Percentiles rank a stretch among this genome's conserved stretches.
phyloP scores from a whole-genome alignment of 2,888 invertebrate genomes.

The Stictocephala bisonia region DNA sequence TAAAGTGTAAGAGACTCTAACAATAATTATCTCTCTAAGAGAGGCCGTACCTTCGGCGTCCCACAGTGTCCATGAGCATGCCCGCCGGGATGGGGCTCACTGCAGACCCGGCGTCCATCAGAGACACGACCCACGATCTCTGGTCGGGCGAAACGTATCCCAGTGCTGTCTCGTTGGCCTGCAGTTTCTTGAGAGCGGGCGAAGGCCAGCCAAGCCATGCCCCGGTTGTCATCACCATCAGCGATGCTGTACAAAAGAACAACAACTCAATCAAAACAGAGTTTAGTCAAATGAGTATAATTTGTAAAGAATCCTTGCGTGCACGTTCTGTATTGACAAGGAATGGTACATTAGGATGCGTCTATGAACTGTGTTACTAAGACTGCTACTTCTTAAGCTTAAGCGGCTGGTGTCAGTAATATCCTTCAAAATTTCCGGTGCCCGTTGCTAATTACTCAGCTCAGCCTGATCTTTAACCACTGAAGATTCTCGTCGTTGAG shows the following conservation, averaged over 20 bases:
- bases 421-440: no score
- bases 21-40: not conserved
- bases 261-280: not conserved
- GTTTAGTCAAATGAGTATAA: no score
- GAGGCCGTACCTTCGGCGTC: constrained; percentile 47
- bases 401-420: no score
- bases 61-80: constrained; percentile 54
- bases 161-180: constrained; percentile 47
- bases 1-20: not conserved
- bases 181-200: constrained; percentile 51
- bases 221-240: constrained; percentile 54
- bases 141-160: constrained; percentile 45
- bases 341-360: no score
- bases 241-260: constrained; percentile 50
- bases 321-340: no score
- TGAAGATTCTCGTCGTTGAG: no score
- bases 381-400: no score
- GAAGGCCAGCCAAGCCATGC: constrained; percentile 58
- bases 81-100: constrained; percentile 56
- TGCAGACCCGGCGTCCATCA: constrained; percentile 58
- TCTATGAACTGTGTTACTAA: no score
- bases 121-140: constrained; percentile 55
- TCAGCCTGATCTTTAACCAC: no score
- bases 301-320: no score
- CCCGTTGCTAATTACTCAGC: no score